Base-by-base conservation (phyloP, 2,113 vertebrate genomes). In the Brachypteracias leptosomus region DNA sequence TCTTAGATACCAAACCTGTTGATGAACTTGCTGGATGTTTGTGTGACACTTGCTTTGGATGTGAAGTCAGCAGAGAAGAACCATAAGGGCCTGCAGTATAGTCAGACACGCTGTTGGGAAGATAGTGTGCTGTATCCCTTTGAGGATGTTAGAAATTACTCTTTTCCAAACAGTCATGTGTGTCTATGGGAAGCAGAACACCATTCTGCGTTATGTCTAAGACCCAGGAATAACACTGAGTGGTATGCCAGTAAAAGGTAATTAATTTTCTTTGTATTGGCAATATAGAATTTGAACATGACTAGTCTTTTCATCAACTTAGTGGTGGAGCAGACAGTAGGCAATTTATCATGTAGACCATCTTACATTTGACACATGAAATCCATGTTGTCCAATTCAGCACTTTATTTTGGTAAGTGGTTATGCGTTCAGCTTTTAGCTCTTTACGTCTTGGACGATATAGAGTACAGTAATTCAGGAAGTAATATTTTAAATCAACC, bases 401-500 rank as follows among this genome's bases (percentile, higher is more conserved):
- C 66, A 63, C 40, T 96, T 76, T 94, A 89, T 86, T 96, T 95
- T 96, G 91, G 91, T 94, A 95, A 74, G 71, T 3, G 1, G 29
- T 42, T 55, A 51, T 25, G 33, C 2, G 1, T 63, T 93, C 81
- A 78, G 57, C 58, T 78, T 95, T 86, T 88, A 80, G 62, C 62
- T 90, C 71, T 87, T 84, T 93, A 74, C 46, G 94, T 96, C 79
- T 92, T 96, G 88, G 61, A 92, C 5, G 14, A 94, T 65, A 80
- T 57, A 74, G 80, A 89, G 65, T 29, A 58, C 57, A 94, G 81
- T 83, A 90, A 93, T 88, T 94, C 93, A 93, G 89, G 92, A 95
- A 88, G 79, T 68, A 88, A 83, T 95, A 97, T 92, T 97, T 95
- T 90, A 94, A 91, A 96, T 84, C 71, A 89, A 68, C 36, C 67